phyloP scores from a whole-genome alignment of 2,888 invertebrate species.

The Metacarcinus magister region DNA sequence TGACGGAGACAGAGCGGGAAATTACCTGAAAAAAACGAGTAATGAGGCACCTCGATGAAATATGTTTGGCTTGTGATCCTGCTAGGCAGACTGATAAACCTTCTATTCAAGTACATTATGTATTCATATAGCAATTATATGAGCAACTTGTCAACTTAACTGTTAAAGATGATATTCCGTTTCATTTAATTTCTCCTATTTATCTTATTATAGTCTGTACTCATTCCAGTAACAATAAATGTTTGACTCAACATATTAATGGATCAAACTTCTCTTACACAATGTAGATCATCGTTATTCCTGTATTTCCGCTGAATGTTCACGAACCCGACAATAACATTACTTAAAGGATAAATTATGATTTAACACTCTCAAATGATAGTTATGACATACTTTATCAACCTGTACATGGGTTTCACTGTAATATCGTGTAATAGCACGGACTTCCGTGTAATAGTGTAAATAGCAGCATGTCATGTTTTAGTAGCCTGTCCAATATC shows the following conservation, averaged over 20 bases:
- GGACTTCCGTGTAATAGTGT: too few relatives aligned
- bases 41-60: neutral
- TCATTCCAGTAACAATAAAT: neutral
- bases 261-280: neutral
- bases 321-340: neutral
- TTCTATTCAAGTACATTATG: neutral
- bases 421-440: neutral
- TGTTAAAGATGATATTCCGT: neutral
- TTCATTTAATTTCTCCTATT: neutral
- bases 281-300: neutral
- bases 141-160: too few relatives aligned
- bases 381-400: neutral
- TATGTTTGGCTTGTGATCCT: neutral
- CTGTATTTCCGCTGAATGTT: neutral
- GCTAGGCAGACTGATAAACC: neutral
- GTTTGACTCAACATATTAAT: neutral
- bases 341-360: neutral
- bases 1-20: constrained; percentile 72
- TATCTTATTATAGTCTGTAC: neutral
- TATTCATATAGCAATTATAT: too few relatives aligned
- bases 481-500: neutral
- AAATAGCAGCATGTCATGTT: neutral
- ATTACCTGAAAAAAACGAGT: constrained; percentile 51
- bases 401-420: neutral
- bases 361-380: neutral